Evolutionary conservation across 2,797 vertebrate genomes (phyloP), one percentile per base, ranked within the genome.

Genomic region (Pygocentrus nattereri): DNA sequence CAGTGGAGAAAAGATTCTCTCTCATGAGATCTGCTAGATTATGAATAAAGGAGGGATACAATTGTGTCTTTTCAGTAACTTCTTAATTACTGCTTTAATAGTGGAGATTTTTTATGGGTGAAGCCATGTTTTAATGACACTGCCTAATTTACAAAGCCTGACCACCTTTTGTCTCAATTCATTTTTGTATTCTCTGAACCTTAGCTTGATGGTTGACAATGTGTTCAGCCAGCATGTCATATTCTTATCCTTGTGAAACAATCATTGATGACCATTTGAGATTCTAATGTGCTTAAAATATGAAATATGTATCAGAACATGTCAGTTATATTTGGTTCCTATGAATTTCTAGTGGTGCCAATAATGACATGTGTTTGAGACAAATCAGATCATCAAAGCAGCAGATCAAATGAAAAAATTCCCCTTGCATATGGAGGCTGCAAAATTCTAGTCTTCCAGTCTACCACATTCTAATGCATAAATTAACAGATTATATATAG

Each of bases 401-500:
- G 1, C 21, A 30, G 18, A 72, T 52, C 44, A 72, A 21, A 54
- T 65, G 27, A 19, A 31, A n/a, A 5, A 50, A 18, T 44, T 50
- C 21, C 7, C 27, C 3, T 72, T 54, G 47, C 16, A 72, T 19
- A 19, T 71, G 25, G 15, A 49, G 19, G 38, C 54, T 44, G 41
- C 41, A n/a, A 8, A 44, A 30, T 19, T 65, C 30, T 30, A 11
- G 3, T 25, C 12, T 82, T 64, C 25, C 23, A 15, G 16, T 61
- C 56, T 62, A 41, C 74, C 73, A 70, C 34, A 76, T 71, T 54
- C 59, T 47, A 27, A 50, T 10, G 50, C 34, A 41, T 75, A 54
- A 54, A 73, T 44, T 13, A 74, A 25, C 27, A 69, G 30, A 70
- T n/a, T 16, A 72, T 25, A 78, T 34, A 50, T n/a, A 56, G 21